Conservation (phyloP, 1,140 invertebrate genomes). For the Ephestia elutella region DNA sequence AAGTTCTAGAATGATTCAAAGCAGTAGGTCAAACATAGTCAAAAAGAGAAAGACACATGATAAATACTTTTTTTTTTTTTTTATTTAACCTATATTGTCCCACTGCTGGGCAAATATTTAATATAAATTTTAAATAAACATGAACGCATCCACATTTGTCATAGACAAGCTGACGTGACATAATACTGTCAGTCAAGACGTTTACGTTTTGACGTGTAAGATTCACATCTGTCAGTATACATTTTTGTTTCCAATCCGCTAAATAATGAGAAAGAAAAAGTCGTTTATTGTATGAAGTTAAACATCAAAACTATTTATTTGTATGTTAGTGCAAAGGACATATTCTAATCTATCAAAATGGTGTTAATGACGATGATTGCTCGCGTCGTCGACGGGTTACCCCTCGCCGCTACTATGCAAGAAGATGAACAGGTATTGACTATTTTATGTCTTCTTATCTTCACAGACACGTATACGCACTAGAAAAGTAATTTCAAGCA, state of each 20-base stretch:
- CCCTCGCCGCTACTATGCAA: conserved; percentile 97
- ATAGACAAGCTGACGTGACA: conserved; percentile 43
- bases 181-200: conserved; percentile 47
- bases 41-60: too few species aligned
- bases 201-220: conserved; percentile 56
- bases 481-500: neutral
- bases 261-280: conserved; percentile 64
- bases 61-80: too few species aligned
- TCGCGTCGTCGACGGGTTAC: conserved; percentile 93
- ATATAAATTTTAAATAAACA: too few species aligned
- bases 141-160: conserved; percentile 27
- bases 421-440: conserved; percentile 94
- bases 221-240: conserved; percentile 39
- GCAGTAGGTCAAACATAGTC: too few species aligned
- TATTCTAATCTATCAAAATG: conserved; percentile 78
- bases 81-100: too few species aligned
- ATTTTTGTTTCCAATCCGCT: conserved; percentile 38
- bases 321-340: conserved; percentile 28
- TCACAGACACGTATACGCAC: neutral
- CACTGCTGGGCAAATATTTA: too few species aligned
- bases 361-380: conserved; percentile 98
- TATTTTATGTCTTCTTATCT: neutral
- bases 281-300: conserved; percentile 24
- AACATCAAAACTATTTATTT: conserved; percentile 24
- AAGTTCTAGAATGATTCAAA: too few species aligned